Evolutionary conservation across 1,140 invertebrate genomes (phyloP), one percentile per base, ranked within the genome.

Genomic region (Nephotettix cincticeps): DNA sequence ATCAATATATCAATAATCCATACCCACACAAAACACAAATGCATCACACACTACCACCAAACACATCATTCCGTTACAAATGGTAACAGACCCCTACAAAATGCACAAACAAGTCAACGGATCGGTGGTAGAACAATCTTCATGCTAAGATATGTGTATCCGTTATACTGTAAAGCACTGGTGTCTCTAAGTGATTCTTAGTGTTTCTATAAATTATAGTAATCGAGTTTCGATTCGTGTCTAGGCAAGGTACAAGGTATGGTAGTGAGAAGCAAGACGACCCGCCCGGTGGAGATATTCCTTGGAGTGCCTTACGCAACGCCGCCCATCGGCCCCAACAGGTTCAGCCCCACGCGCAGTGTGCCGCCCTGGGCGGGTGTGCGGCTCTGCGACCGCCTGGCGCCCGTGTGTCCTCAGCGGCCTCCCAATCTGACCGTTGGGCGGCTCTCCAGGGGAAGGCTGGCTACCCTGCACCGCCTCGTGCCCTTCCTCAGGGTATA

Each of bases 271-370:
- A 85, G 88, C 76, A 89, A 90, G 71, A 88, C 86, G 78, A 80
- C 91, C 63, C 89, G 89, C 77, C 87, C 89, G 70, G 84, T 92
- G n/a, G 93, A 96, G 80, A 91, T 94, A 51, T 99, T 96, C 80
- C 86, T 97, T 1, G 96, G 96, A 0, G 92, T 98, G 51, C 95
- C 95, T 0, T 99, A 98, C 80, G 97, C 96, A 1, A 94, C 94
- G 11, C 91, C 96, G 19, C 96, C 95, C 0, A 89, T 90, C 2
- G 91, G 94, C 54, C 89, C 89, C 19, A 76, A 82, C 70, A 88
- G 94, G 74, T 97, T 97, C 93, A 94, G 93, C 75, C 94, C 95
- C 43, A 96, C 95, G 0, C 86, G 93, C 68, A 90, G 95, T n/a
- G 92, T 93, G 2, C 90, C 90, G 51, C 93, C 94, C 1, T 96